Evolutionary conservation across 2,888 invertebrate species (phyloP).

Genomic region (Mylabris sibirica): DNA sequence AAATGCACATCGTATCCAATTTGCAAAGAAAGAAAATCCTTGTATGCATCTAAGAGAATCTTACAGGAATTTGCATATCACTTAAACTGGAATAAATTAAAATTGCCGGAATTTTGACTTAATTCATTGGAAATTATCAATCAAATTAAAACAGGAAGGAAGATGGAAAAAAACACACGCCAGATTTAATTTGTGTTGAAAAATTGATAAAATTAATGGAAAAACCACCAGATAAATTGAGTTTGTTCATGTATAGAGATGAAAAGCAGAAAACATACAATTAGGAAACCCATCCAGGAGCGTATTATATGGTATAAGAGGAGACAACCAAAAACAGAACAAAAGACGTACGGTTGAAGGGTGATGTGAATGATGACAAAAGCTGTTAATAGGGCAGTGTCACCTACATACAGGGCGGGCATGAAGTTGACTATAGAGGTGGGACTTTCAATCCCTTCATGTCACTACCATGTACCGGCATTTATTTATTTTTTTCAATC

Average conservation of each 20-base stretch:
- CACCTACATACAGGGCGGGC: conserved; percentile 5
- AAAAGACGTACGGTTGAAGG: not conserved
- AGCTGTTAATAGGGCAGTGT: conserved; percentile 9
- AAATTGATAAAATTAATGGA: conserved; percentile 9
- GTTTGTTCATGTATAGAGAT: not conserved
- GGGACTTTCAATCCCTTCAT: not conserved
- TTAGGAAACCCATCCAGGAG: not conserved
- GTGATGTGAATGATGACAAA: conserved; percentile 13
- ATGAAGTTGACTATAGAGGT: conserved; percentile 8
- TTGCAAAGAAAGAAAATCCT: conserved; percentile 1
- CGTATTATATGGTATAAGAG: not conserved
- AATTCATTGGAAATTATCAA: conserved; percentile 2
- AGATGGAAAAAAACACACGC: not conserved
- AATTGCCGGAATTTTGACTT: not conserved
- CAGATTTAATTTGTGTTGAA: not conserved
- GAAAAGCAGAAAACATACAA: not conserved
- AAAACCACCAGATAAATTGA: not conserved
- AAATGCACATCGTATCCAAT: conserved; percentile 7
- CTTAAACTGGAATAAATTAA: not conserved
- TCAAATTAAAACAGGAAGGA: not conserved
- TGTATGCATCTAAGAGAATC: not conserved
- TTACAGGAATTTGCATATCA: not conserved
- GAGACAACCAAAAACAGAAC: conserved; percentile 3
- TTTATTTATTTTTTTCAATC: not conserved
- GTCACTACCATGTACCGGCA: not conserved